phyloP scores from a whole-genome alignment of 2,888 invertebrate genomes.

The Spilarctia lutea region DNA sequence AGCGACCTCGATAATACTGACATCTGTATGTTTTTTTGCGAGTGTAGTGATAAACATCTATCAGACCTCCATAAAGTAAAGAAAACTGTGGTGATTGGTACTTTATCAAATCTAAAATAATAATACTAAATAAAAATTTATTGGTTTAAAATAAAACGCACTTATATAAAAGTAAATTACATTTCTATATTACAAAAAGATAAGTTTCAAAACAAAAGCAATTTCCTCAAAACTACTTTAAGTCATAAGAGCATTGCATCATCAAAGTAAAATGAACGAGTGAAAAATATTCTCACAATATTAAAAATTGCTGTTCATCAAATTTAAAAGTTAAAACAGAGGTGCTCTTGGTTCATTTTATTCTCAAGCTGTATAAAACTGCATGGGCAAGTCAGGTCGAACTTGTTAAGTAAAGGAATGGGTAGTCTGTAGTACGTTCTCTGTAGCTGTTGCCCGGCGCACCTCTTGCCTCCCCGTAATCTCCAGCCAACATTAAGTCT shows the following conservation, averaged over 20 bases:
- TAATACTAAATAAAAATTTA: no score
- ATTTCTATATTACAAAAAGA: background rate
- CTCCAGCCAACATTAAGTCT: constrained; percentile 77
- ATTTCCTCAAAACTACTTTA: constrained; percentile 30
- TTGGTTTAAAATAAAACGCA: no score
- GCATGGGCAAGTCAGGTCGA: constrained; percentile 56
- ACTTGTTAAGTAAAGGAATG: constrained; percentile 68
- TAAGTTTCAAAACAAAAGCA: background rate
- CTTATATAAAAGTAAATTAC: no score
- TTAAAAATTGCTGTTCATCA: constrained; percentile 66
- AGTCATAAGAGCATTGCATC: constrained; percentile 34
- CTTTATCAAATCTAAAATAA: no score
- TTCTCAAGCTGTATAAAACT: constrained; percentile 56
- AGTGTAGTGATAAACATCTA: no score
- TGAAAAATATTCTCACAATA: constrained; percentile 58
- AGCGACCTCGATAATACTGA: no score
- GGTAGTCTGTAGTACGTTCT: constrained; percentile 31
- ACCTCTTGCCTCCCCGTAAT: constrained; percentile 61
- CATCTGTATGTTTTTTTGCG: no score
- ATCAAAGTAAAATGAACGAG: constrained; percentile 46
- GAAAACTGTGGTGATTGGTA: no score
- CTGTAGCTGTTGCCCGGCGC: constrained; percentile 25
- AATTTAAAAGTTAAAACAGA: constrained; percentile 66
- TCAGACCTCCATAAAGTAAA: no score
- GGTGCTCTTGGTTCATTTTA: constrained; percentile 49